Percentiles rank a stretch among this genome's conserved stretches.
Conservation (phyloP, 2,888 invertebrate genomes). For the Sphecodes monilicornis region DNA sequence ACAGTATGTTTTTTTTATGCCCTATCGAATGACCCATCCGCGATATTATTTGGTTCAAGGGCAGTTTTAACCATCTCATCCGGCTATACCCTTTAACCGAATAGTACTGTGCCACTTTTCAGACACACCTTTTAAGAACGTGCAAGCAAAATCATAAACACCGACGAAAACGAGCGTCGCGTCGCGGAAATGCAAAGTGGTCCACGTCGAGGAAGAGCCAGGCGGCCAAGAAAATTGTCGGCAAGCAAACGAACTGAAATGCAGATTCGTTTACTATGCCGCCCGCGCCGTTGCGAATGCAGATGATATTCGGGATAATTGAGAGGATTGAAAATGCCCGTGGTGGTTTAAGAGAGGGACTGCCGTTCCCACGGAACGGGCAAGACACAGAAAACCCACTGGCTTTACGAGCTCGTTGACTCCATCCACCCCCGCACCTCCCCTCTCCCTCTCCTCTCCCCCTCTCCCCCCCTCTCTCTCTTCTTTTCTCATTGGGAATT, state of each 20-base stretch:
- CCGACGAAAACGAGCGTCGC: neutral
- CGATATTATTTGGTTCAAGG: too few relatives aligned
- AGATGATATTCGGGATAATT: constrained; percentile 57
- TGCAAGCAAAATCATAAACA: neutral
- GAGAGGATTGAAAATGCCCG: constrained; percentile 42
- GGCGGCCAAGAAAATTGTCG: constrained; percentile 7
- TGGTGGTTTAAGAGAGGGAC: constrained; percentile 33
- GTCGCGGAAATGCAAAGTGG: neutral
- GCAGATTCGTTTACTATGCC: constrained; percentile 27
- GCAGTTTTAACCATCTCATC: too few relatives aligned
- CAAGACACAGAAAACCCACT: constrained; percentile 35
- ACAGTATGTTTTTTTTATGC: too few relatives aligned
- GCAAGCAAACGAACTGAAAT: constrained; percentile 38
- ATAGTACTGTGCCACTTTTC: neutral
- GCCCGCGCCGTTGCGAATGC: constrained; percentile 34
- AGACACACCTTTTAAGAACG: neutral
- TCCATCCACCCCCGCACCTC: neutral
- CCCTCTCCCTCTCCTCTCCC: neutral
- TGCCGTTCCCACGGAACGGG: neutral
- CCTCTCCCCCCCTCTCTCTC: neutral
- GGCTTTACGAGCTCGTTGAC: constrained; percentile 19
- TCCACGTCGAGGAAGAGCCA: neutral
- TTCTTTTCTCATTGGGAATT: constrained; percentile 15
- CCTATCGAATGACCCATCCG: too few relatives aligned
- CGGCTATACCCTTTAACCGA: too few relatives aligned